Conservation (phyloP, 2,888 invertebrate species). For the Synergus umbraculus region DNA sequence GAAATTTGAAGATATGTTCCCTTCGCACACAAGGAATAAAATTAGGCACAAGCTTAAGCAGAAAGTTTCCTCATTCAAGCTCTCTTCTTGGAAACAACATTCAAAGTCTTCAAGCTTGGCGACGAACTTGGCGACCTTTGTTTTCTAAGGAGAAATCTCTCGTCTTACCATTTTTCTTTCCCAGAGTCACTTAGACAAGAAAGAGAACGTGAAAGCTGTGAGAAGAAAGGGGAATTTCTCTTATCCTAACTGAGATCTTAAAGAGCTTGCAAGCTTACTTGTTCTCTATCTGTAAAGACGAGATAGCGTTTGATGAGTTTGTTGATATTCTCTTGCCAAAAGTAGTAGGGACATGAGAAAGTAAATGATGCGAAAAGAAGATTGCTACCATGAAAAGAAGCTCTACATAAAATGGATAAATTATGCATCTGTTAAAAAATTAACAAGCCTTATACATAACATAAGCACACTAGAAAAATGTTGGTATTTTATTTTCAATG, state of each 20-base stretch:
- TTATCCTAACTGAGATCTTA: constrained; percentile 40
- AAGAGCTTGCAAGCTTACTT: constrained; percentile 32
- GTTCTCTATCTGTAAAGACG: constrained; percentile 36
- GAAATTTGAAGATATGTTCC: no score
- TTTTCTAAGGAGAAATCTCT: constrained; percentile 20
- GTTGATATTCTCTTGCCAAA: constrained; percentile 36
- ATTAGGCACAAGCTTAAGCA: constrained; percentile 2
- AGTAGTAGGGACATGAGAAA: neutral
- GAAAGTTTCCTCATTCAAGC: constrained; percentile 13
- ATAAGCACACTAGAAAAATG: no score
- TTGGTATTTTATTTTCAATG: neutral
- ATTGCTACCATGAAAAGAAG: neutral
- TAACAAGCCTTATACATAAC: no score
- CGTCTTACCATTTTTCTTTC: constrained; percentile 23
- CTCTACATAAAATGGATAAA: neutral
- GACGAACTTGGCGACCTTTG: neutral
- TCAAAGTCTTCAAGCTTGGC: neutral
- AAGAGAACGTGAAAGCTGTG: constrained; percentile 6
- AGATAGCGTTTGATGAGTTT: constrained; percentile 42
- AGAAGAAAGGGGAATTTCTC: constrained; percentile 17
- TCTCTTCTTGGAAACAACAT: constrained; percentile 10
- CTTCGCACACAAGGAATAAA: constrained; percentile 1
- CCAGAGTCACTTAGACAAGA: constrained; percentile 25
- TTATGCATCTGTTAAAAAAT: no score
- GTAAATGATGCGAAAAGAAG: neutral